Evolutionary conservation across 2,113 vertebrate species (phyloP), one percentile per base, ranked within the genome.

Genomic region (Ceratotherium simum): DNA sequence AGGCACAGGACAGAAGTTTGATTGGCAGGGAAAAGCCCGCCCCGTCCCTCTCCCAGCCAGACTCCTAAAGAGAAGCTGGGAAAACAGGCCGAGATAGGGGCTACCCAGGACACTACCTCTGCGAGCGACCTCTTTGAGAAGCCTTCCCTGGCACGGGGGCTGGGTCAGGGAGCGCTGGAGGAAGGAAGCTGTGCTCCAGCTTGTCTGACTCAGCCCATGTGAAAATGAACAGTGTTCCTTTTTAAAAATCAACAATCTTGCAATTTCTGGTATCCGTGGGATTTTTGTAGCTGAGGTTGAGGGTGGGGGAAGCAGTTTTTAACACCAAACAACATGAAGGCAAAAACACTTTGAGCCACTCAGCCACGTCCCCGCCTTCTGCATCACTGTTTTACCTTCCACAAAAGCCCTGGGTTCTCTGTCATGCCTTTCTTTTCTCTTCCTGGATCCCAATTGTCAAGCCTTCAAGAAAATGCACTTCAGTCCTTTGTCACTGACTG

Each of bases 381-480:
- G 87, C 90, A 39, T 93, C 21, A 3, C 91, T 25, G 95, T 78
- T 98, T 97, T 93, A 92, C 97, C 27, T 81, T 94, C 91, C 86
- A 99, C 99, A 99, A 99, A 99, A 98, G 98, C 98, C 91, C 98
- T 98, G 97, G 98, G 96, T 98, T 98, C 98, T 97, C 98, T 98
- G 97, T 98, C 98, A 84, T 98, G 98, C 98, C 98, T 98, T 98
- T 98, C 98, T 98, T 98, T 98, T 98, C 98, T 98, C 98, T 98
- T 98, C 98, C 98, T 98, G 98, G 98, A 98, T 98, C 98, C 98
- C 98, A 98, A 90, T 98, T 99, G 98, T 99, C 98, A 97, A 97
- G 98, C 98, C 98, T 98, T 99, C 98, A 98, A 98, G 98, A 98
- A 99, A 99, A 98, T 96, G 98, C 98, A 98, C 98, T 99, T 98